phyloP scores from a whole-genome alignment of 2,113 vertebrate genomes.

The Callaeas wilsoni region DNA sequence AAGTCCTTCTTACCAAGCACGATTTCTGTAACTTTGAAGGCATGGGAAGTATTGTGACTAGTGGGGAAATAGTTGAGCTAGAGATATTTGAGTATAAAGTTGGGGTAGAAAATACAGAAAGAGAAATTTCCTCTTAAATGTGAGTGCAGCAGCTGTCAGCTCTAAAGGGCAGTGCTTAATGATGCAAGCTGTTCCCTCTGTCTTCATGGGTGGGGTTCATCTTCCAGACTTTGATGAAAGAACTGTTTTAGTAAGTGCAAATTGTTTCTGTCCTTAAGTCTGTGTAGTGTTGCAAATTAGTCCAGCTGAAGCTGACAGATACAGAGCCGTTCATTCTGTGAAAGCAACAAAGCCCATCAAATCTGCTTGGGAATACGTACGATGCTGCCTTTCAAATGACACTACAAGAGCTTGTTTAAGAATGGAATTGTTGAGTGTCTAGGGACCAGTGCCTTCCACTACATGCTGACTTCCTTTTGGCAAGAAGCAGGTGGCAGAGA shows the following conservation, averaged over 20 bases:
- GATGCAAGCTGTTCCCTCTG: neutral
- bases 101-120: neutral
- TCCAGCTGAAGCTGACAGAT: neutral
- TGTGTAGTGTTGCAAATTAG: neutral
- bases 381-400: neutral
- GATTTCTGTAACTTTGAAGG: neutral
- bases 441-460: neutral
- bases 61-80: neutral
- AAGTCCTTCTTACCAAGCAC: accelerated
- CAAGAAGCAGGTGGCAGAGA: neutral
- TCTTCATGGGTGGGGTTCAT: neutral
- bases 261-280: neutral
- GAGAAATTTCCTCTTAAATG: neutral
- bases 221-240: neutral
- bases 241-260: neutral
- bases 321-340: neutral
- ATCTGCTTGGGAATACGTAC: neutral
- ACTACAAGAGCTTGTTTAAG: neutral
- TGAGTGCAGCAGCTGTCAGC: neutral
- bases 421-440: neutral
- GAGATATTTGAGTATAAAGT: neutral
- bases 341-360: neutral
- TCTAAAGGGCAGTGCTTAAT: neutral
- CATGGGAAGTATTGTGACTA: neutral
- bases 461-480: neutral